phyloP scores from a whole-genome alignment of 2,113 vertebrate species.

The Lota lota region DNA sequence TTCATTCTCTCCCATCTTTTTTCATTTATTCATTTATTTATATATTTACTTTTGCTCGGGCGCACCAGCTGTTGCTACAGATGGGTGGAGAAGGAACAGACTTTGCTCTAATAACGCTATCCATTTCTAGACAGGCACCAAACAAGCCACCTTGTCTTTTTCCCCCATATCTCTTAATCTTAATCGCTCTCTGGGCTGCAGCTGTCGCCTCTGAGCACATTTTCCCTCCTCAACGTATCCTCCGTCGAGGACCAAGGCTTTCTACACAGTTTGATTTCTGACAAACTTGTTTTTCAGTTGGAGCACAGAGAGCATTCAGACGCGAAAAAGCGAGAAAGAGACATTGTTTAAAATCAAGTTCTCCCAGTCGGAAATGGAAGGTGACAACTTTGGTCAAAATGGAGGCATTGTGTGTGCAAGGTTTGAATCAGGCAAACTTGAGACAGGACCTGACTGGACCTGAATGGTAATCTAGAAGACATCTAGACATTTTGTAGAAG shows the following conservation, averaged over 20 bases:
- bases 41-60: constrained; percentile 29
- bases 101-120: constrained; percentile 50
- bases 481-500: too few relatives aligned
- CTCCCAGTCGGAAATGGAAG: too few relatives aligned
- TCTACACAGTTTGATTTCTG: constrained; percentile 26
- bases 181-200: background rate
- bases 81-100: constrained; percentile 39
- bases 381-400: too few relatives aligned
- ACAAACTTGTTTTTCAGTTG: constrained; percentile 16
- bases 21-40: constrained; percentile 4
- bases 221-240: background rate
- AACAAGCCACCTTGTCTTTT: constrained; percentile 11
- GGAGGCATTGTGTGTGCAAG: too few relatives aligned
- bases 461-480: too few relatives aligned
- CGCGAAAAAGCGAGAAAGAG: too few relatives aligned
- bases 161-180: background rate
- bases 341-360: too few relatives aligned
- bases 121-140: constrained; percentile 40
- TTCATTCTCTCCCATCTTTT: constrained; percentile 23
- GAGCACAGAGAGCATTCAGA: background rate
- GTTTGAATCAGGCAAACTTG: too few relatives aligned
- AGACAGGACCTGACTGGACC: too few relatives aligned
- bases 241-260: background rate
- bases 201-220: constrained; percentile 23
- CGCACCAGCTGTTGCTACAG: constrained; percentile 58